Evolutionary conservation across 2,113 vertebrate species (phyloP).

Genomic region (Pelusios castaneus): DNA sequence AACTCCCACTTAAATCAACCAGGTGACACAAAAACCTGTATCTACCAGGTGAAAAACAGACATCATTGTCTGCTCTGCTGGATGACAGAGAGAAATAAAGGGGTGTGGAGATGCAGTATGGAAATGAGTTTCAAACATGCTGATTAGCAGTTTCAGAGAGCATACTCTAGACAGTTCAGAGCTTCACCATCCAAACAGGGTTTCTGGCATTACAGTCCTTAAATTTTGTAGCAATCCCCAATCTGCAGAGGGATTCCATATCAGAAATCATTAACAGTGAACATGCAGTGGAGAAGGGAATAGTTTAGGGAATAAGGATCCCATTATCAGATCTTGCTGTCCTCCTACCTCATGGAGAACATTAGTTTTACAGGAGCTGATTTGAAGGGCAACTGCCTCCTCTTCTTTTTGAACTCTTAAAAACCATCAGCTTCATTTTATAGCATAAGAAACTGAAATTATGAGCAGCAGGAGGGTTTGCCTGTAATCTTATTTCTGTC

Average conservation of each 20-base stretch:
- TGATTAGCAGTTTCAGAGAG: neutral
- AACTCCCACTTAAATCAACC: neutral
- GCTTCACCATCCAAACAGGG: neutral
- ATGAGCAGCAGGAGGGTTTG: neutral
- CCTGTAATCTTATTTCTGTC: neutral
- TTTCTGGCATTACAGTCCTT: neutral
- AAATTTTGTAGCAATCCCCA: neutral
- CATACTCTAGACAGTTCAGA: neutral
- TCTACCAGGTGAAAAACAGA: neutral
- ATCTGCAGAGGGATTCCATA: neutral
- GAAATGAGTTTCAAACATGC: neutral
- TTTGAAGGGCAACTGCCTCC: neutral
- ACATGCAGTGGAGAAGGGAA: accelerated
- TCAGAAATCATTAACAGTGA: neutral
- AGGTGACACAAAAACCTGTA: neutral
- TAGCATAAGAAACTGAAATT: neutral
- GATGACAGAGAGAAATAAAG: neutral
- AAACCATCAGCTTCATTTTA: neutral
- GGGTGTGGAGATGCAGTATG: neutral
- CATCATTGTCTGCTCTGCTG: neutral
- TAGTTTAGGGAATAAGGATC: neutral
- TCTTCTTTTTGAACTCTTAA: neutral
- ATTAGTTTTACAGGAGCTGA: neutral
- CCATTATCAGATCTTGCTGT: neutral
- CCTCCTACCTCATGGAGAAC: neutral